Conservation (phyloP, 2,797 vertebrate species). For the Poecilia picta region DNA sequence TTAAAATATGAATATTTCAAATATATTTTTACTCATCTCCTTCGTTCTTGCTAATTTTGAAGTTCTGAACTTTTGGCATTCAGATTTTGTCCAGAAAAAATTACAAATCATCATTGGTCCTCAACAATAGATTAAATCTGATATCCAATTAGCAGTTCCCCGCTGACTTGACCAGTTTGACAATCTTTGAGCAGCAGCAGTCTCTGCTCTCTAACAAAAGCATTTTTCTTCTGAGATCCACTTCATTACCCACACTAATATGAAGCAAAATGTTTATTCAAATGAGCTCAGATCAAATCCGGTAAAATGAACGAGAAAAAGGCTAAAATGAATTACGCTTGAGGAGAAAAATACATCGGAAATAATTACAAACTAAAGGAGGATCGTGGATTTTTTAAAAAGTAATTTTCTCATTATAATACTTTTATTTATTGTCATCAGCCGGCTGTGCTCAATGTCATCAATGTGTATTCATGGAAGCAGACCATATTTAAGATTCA, state of each 20-base stretch:
- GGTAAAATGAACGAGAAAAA: conserved; percentile 63
- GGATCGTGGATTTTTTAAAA: conserved; percentile 27
- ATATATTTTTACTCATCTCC: neutral
- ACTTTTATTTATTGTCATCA: conserved; percentile 55
- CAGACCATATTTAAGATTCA: conserved; percentile 68
- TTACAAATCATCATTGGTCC: conserved; percentile 33
- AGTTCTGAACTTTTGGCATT: conserved; percentile 18
- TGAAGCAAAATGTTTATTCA: conserved; percentile 80
- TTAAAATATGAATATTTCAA: neutral
- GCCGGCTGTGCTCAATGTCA: conserved; percentile 41
- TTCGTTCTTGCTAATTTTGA: neutral
- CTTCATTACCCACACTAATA: conserved; percentile 82
- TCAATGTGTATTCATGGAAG: conserved; percentile 63
- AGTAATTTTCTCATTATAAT: conserved; percentile 62
- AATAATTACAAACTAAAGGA: conserved; percentile 72
- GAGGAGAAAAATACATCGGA: conserved; percentile 60
- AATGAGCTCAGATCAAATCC: conserved; percentile 76
- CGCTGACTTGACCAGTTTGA: conserved; percentile 71
- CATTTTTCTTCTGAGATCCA: conserved; percentile 72
- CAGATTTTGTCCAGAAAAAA: conserved; percentile 34
- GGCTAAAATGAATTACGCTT: conserved; percentile 73
- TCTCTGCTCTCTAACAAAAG: conserved; percentile 71
- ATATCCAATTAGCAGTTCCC: conserved; percentile 66
- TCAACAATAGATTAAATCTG: conserved; percentile 43
- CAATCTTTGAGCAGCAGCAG: conserved; percentile 51